Evolutionary conservation across 2,113 vertebrate genomes (phyloP).

Genomic region (Campylorhamphus procurvoides): DNA sequence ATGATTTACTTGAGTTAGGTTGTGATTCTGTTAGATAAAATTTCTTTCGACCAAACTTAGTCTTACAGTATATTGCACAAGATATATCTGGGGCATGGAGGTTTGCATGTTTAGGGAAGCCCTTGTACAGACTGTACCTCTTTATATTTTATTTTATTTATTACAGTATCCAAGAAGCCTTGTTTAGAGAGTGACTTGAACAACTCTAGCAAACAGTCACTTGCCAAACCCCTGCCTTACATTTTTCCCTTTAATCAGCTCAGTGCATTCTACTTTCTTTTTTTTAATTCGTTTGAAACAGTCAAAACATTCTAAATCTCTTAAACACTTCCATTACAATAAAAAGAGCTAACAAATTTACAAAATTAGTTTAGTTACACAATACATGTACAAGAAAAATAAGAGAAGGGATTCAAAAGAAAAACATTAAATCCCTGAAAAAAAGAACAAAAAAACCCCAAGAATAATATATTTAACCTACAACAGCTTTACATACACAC

Average conservation of each 20-base stretch:
- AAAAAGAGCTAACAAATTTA: conserved; percentile 74
- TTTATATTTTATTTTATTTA: conserved; percentile 5
- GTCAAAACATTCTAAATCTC: conserved; percentile 74
- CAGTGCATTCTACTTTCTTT: conserved; percentile 90
- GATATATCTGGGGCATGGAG: conserved; percentile 30
- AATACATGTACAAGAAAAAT: conserved; percentile 78
- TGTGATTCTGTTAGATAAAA: conserved; percentile 51
- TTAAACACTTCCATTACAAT: conserved; percentile 74
- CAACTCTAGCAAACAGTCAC: conserved; percentile 68
- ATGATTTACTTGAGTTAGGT: conserved; percentile 35
- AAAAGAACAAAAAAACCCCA: conserved; percentile 20
- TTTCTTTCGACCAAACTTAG: conserved; percentile 43
- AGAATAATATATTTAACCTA: conserved; percentile 75
- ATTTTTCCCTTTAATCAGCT: conserved; percentile 90
- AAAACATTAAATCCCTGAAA: conserved; percentile 77
- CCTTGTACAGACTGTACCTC: conserved; percentile 51
- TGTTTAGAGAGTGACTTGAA: conserved; percentile 65
- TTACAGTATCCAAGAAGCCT: conserved; percentile 59
- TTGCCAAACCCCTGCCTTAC: conserved; percentile 75
- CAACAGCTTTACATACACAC: conserved; percentile 79
- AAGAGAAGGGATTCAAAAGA: conserved; percentile 79
- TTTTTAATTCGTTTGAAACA: conserved; percentile 69
- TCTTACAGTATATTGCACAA: conserved; percentile 72
- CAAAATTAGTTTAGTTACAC: conserved; percentile 78
- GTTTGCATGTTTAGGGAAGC: conserved; percentile 50